phyloP scores from a whole-genome alignment of 1,140 invertebrate species.

The Berghia stephanieae region DNA sequence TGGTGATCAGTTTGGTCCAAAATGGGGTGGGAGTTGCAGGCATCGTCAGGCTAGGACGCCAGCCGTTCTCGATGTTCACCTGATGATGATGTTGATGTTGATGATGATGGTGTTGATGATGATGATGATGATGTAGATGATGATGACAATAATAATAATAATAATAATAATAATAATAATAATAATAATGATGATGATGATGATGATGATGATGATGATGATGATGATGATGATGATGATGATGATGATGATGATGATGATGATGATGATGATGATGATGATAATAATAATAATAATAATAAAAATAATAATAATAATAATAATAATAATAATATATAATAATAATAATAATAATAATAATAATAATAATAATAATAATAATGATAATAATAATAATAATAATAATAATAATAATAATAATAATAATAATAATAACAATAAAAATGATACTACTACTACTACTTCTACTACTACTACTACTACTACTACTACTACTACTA shows the following conservation, averaged over 20 bases:
- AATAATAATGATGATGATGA: neutral
- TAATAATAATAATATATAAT: too few relatives aligned
- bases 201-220: slow-evolving; percentile 21
- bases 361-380: neutral
- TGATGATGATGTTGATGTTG: too few relatives aligned
- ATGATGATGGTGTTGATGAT: too few relatives aligned
- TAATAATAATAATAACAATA: neutral
- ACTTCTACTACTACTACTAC: slow-evolving; percentile 19
- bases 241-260: neutral
- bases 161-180: neutral
- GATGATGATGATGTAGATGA: neutral
- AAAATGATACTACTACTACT: slow-evolving; percentile 22
- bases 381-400: neutral
- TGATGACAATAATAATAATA: neutral
- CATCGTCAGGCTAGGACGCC: slow-evolving; percentile 42
- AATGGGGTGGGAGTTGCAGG: slow-evolving; percentile 31
- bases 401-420: neutral
- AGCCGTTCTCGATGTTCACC: slow-evolving; percentile 28
- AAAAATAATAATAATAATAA: neutral
- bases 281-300: slow-evolving; percentile 21
- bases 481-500: slow-evolving; percentile 23
- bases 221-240: neutral
- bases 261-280: slow-evolving; percentile 11
- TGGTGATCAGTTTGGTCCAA: slow-evolving; percentile 39
- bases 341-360: neutral